Conservation (phyloP, 2,797 vertebrate species). For the Cuculus canorus region DNA sequence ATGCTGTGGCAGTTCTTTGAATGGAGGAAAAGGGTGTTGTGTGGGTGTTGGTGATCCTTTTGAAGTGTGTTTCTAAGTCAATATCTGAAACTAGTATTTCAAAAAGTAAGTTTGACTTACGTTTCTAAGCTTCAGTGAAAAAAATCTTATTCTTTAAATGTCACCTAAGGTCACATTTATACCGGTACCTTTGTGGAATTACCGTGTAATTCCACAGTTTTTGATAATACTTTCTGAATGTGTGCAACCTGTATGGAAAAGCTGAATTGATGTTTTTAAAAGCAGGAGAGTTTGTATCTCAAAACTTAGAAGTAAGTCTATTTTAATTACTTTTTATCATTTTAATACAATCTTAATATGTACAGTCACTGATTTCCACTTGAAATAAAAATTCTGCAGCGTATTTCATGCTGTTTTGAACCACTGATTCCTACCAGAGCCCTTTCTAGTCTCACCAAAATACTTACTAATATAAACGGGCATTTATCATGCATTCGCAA, state of each 20-base stretch:
- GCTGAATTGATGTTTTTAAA: too few relatives aligned
- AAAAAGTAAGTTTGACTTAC: not conserved
- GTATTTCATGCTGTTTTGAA: not conserved
- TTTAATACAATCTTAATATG: slow-evolving; percentile 9
- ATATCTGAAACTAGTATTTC: not conserved
- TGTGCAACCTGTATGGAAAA: too few relatives aligned
- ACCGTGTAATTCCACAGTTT: too few relatives aligned
- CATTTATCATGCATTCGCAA: slow-evolving; percentile 3
- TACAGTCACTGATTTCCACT: slow-evolving; percentile 9
- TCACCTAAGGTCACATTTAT: not conserved
- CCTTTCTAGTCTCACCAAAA: not conserved
- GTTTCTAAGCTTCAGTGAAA: not conserved
- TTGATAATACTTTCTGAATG: too few relatives aligned
- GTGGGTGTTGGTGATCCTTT: not conserved
- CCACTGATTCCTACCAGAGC: not conserved
- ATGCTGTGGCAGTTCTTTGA: not conserved
- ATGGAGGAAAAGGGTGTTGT: not conserved
- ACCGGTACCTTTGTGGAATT: not conserved
- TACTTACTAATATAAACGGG: not conserved
- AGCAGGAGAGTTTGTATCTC: not conserved
- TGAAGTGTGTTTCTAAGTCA: not conserved
- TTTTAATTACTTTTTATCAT: slow-evolving; percentile 30
- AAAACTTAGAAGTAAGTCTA: not conserved
- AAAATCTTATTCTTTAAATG: not conserved
- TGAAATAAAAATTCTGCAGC: not conserved